phyloP scores from a whole-genome alignment of 2,888 invertebrate genomes.

The Thera britannica region DNA sequence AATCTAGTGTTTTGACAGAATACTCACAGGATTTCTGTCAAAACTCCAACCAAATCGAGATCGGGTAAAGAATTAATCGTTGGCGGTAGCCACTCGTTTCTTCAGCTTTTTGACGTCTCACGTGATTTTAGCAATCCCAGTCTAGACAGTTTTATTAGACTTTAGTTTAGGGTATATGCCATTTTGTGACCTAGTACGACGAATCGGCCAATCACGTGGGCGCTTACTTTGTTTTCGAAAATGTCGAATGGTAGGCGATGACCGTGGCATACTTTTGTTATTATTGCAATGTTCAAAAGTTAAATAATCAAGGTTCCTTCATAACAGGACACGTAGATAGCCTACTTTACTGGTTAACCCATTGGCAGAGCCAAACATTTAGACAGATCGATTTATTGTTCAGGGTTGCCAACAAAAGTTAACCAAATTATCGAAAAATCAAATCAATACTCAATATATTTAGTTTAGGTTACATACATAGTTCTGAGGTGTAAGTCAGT shows the following conservation, averaged over 20 bases:
- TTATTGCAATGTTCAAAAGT: constrained; percentile 9
- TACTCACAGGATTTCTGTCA: no score
- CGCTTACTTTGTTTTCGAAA: constrained; percentile 18
- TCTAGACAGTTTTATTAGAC: not conserved
- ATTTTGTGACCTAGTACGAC: not conserved
- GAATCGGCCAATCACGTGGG: not conserved
- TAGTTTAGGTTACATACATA: no score
- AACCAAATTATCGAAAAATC: no score
- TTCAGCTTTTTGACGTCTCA: no score
- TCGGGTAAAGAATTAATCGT: no score
- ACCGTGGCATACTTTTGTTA: constrained; percentile 21
- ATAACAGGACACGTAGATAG: not conserved
- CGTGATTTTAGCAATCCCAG: not conserved
- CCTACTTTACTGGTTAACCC: not conserved
- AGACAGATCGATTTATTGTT: not conserved
- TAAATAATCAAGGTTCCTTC: constrained; percentile 6
- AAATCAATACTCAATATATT: no score
- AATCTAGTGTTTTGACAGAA: no score
- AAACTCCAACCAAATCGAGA: no score
- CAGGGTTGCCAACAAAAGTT: no score
- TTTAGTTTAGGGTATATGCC: not conserved
- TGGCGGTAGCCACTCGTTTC: no score
- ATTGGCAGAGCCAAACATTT: not conserved
- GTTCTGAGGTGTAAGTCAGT: no score
- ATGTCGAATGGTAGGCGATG: constrained; percentile 14